A percentile compares a stretch with the other conserved stretches of the same genome.
phyloP scores from a whole-genome alignment of 2,113 vertebrate genomes.

The Zosterops hypoxanthus region DNA sequence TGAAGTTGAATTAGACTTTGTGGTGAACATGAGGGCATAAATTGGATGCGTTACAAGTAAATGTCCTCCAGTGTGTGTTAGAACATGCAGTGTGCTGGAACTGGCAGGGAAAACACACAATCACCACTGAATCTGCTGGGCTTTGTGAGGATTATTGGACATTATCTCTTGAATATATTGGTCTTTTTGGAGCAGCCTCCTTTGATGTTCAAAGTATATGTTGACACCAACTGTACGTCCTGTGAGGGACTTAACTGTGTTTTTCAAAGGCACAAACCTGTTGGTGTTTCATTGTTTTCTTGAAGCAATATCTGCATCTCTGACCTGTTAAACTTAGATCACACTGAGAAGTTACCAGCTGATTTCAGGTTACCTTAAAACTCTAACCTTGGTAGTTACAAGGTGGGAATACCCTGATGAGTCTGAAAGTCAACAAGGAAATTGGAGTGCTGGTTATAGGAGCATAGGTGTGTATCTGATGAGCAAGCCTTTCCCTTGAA shows the following conservation, averaged over 20 bases:
- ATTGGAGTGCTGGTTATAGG: neutral
- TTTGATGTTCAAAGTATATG: neutral
- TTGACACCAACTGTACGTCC: neutral
- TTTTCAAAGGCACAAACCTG: neutral
- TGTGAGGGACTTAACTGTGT: neutral
- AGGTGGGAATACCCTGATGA: neutral
- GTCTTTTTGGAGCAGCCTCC: neutral
- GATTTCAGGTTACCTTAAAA: neutral
- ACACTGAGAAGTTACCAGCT: neutral
- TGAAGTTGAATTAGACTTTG: neutral
- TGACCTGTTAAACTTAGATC: neutral
- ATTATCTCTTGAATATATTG: neutral
- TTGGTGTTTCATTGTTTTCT: neutral
- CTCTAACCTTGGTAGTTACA: neutral
- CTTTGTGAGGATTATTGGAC: neutral
- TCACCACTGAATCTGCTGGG: neutral
- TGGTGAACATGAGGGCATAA: neutral
- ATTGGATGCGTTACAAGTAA: rapidly evolving
- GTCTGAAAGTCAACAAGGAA: neutral
- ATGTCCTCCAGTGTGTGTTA: neutral
- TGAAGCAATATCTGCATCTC: neutral
- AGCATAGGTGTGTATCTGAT: neutral
- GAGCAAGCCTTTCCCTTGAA: neutral
- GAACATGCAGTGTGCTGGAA: neutral
- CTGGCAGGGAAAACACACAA: neutral